phyloP scores from a whole-genome alignment of 2,888 invertebrate genomes.

The Chymomyza amoena region DNA sequence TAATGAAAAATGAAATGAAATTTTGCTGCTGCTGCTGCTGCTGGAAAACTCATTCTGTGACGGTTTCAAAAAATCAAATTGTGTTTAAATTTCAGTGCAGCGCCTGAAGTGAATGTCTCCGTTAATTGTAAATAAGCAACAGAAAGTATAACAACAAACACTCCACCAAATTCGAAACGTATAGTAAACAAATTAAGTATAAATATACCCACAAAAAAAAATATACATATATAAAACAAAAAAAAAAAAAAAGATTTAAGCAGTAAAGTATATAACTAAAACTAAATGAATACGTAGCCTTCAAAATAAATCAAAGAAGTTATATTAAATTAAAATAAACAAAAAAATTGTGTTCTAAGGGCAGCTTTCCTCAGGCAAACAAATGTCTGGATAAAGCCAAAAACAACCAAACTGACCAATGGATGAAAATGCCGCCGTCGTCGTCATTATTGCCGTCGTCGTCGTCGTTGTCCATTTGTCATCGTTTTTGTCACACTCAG shows the following conservation, averaged over 20 bases:
- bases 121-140: constrained; percentile 67
- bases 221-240: constrained; percentile 8
- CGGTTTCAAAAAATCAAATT: constrained; percentile 1
- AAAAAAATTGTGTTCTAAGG: not conserved
- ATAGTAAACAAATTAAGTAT: constrained; percentile 35
- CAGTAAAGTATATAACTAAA: constrained; percentile 37
- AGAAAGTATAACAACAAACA: constrained; percentile 50
- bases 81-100: constrained; percentile 41
- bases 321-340: not conserved
- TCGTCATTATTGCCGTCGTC: constrained; percentile 71
- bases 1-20: not conserved
- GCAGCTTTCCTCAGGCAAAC: constrained; percentile 51
- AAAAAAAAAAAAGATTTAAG: constrained; percentile 45
- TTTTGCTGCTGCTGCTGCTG: constrained; percentile 62
- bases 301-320: constrained; percentile 25
- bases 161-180: constrained; percentile 53
- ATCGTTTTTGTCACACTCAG: constrained; percentile 61
- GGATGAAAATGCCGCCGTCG: constrained; percentile 76
- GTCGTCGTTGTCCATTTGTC: constrained; percentile 74
- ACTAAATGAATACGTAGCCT: constrained; percentile 41
- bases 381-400: constrained; percentile 70
- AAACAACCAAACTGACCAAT: constrained; percentile 65
- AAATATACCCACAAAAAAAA: constrained; percentile 31
- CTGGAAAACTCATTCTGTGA: not conserved
- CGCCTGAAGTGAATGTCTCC: constrained; percentile 40